Evolutionary conservation across 2,888 invertebrate species (phyloP).

Genomic region (Noctua fimbriata): DNA sequence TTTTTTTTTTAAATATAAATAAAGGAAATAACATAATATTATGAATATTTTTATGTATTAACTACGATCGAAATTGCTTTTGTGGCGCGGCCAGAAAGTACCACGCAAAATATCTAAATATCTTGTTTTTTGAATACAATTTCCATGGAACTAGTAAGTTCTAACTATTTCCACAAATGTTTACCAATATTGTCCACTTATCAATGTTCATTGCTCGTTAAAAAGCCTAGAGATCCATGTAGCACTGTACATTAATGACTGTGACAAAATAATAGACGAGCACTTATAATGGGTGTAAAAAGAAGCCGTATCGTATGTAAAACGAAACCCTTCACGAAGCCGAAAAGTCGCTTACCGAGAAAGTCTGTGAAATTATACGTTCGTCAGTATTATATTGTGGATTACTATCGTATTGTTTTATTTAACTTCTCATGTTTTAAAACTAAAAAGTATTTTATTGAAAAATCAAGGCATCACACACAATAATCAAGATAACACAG

Average conservation of each 20-base stretch:
- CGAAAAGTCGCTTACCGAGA: neutral
- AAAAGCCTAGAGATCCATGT: neutral
- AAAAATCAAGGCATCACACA: conserved; percentile 2
- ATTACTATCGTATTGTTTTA: neutral
- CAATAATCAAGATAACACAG: neutral
- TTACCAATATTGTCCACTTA: neutral
- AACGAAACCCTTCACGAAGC: too few species aligned
- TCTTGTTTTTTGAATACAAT: too few species aligned
- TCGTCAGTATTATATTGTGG: neutral
- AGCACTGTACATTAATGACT: neutral
- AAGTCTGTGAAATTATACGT: neutral
- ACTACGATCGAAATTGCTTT: too few species aligned
- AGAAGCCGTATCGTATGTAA: too few species aligned
- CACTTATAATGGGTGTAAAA: neutral
- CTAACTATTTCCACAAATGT: neutral
- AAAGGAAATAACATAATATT: too few species aligned
- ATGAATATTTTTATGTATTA: too few species aligned
- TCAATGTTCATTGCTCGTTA: neutral
- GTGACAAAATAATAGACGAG: neutral
- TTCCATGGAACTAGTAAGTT: neutral
- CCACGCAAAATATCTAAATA: too few species aligned
- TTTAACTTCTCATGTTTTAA: neutral
- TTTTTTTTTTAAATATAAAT: too few species aligned
- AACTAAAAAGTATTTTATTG: neutral
- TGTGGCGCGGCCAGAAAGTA: too few species aligned